Conservation (phyloP, 2,888 invertebrate genomes). For the Gymnoscelis rufifasciata region DNA sequence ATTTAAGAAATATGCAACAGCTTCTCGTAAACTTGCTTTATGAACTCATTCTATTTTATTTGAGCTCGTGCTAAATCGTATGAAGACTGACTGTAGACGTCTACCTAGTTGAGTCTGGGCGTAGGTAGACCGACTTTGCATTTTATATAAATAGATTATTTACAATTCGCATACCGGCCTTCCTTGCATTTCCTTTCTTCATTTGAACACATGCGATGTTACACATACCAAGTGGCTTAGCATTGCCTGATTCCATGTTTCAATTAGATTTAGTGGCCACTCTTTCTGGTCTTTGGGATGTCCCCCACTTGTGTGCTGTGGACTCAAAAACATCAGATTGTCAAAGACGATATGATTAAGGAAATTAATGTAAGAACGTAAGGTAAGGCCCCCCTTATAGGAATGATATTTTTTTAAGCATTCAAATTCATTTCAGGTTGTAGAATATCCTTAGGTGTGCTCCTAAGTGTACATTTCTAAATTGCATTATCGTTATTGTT, state of each 20-base stretch:
- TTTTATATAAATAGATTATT: slow-evolving; percentile 62
- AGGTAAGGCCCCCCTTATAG: slow-evolving; percentile 76
- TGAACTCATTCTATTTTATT: slow-evolving; percentile 32
- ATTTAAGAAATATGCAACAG: background rate
- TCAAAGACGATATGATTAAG: slow-evolving; percentile 75
- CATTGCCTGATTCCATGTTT: slow-evolving; percentile 43
- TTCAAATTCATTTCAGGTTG: slow-evolving; percentile 65
- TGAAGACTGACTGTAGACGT: slow-evolving; percentile 57
- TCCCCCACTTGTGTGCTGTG: slow-evolving; percentile 52
- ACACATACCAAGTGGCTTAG: slow-evolving; percentile 53
- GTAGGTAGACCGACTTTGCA: slow-evolving; percentile 63
- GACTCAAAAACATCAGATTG: slow-evolving; percentile 68
- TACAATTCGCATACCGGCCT: slow-evolving; percentile 53
- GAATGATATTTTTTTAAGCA: slow-evolving; percentile 78
- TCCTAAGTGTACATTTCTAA: slow-evolving; percentile 54
- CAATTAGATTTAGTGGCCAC: slow-evolving; percentile 34
- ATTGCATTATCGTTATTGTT: slow-evolving; percentile 74
- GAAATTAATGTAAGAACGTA: slow-evolving; percentile 72
- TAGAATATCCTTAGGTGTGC: slow-evolving; percentile 40
- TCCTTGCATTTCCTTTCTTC: slow-evolving; percentile 60
- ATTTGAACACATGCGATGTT: slow-evolving; percentile 65
- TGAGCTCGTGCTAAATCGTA: slow-evolving; percentile 45
- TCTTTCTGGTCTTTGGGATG: slow-evolving; percentile 44
- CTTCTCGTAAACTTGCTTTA: background rate
- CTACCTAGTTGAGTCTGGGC: slow-evolving; percentile 51